These are phyloP conservation scores for Ceratina calcarata DNA, from an alignment of 1,140 invertebrate species.

Conservation along the genomic window DNA sequence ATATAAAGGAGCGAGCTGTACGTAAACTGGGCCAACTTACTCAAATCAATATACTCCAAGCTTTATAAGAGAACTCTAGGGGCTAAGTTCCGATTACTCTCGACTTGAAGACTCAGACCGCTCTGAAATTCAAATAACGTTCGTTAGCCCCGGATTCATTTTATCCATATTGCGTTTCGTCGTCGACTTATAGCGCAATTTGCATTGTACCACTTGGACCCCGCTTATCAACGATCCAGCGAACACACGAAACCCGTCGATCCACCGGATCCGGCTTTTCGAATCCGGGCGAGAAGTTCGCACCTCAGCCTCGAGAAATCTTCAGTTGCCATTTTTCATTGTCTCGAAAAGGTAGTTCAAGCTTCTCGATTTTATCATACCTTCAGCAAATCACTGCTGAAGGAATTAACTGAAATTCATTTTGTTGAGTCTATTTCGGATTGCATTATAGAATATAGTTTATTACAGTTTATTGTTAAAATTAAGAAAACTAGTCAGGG, in stretches of 20 bases:
- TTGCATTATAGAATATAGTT: neutral
- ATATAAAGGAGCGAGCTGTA: no score
- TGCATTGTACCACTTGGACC: conserved; percentile 33
- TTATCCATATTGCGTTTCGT: conserved; percentile 40
- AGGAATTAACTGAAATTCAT: conserved; percentile 1
- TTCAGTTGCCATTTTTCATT: neutral
- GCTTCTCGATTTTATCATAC: neutral
- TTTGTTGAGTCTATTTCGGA: neutral
- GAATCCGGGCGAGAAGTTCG: neutral
- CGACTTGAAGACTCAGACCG: neutral
- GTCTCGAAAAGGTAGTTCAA: neutral
- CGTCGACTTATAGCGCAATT: conserved; percentile 27
- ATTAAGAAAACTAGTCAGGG: neutral
- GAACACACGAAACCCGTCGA: conserved; percentile 12
- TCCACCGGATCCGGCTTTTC: neutral
- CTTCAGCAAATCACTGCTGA: neutral
- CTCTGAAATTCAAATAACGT: conserved; percentile 43
- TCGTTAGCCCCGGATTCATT: conserved; percentile 25
- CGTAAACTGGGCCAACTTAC: neutral
- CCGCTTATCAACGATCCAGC: conserved; percentile 20
- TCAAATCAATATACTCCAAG: neutral
- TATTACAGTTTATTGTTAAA: no score
- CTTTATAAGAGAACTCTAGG: neutral
- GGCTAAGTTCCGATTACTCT: neutral
- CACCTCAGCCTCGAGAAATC: neutral